phyloP scores from a whole-genome alignment of 2,888 invertebrate genomes.

The Dendrolimus houi region DNA sequence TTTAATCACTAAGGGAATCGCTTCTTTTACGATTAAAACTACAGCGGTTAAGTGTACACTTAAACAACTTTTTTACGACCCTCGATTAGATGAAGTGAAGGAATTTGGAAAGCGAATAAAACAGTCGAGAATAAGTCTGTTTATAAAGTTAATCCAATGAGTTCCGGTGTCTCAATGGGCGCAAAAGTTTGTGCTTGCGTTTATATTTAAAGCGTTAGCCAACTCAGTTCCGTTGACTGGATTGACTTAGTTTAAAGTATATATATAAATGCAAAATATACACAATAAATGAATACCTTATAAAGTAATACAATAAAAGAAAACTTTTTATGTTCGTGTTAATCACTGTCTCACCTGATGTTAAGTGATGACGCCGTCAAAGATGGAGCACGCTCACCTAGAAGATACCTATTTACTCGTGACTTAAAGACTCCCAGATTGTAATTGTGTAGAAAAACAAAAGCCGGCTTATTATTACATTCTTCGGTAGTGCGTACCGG shows the following conservation, averaged over 20 bases:
- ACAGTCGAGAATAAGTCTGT: slow-evolving; percentile 21
- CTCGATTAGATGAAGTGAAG: slow-evolving; percentile 31
- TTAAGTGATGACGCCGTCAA: too few relatives aligned
- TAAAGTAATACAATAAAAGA: too few relatives aligned
- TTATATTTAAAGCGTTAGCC: not conserved
- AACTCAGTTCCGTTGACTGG: too few relatives aligned
- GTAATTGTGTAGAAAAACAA: too few relatives aligned
- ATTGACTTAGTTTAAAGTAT: slow-evolving; percentile 8
- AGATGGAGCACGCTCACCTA: too few relatives aligned
- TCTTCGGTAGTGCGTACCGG: too few relatives aligned
- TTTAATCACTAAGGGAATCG: slow-evolving; percentile 16
- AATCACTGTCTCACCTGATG: too few relatives aligned
- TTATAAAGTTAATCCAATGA: slow-evolving; percentile 21
- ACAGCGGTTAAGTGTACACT: slow-evolving; percentile 23
- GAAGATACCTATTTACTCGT: too few relatives aligned
- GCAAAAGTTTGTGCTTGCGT: not conserved
- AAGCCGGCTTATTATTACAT: too few relatives aligned
- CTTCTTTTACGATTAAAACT: slow-evolving; percentile 24
- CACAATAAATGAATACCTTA: too few relatives aligned
- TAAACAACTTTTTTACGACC: slow-evolving; percentile 33
- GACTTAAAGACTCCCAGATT: too few relatives aligned
- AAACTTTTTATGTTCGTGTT: too few relatives aligned
- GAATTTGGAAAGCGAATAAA: slow-evolving; percentile 31
- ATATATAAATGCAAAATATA: not conserved
- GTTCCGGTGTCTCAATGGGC: slow-evolving; percentile 16